Evolutionary conservation across 2,797 vertebrate species (phyloP), one percentile per base, ranked within the genome.

Genomic region (Sebastes trivittatus): DNA sequence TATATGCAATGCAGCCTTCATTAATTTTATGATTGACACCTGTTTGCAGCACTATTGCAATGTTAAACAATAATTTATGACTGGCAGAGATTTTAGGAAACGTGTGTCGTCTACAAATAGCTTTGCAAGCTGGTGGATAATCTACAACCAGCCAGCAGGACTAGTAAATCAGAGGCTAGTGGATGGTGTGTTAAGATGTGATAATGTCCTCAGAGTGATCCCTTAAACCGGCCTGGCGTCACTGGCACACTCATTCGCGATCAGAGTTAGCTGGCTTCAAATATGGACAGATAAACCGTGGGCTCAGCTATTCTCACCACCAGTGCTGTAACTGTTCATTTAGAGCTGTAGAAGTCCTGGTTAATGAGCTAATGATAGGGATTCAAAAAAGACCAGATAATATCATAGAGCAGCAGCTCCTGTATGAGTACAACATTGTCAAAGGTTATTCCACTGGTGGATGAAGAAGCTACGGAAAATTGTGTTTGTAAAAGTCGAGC

Each of bases 141-240:
- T 89, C 87, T 82, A 67, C 23, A 61, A 65, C 49, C 55, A 86
- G 54, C 38, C 55, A 36, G 10, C 68, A 81, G 42, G 83, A 83
- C 76, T 18, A 65, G 72, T 81, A 88, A 88, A 11, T 84, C 81
- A 85, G 80, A 91, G 93, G 93, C 88, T 92, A 88, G 52, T n/a
- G 63, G 9, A 61, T 46, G 25, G 27, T 77, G 71, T 66, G 73
- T 82, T 87, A 85, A 83, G 72, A 77, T 85, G 78, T 77, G 62
- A 58, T 85, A 77, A 90, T 83, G 82, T 75, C 81, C 68, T 88
- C 83, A 87, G 79, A 85, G n/a, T 78, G 81, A 92, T 91, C 92
- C 74, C 38, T 88, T 92, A 86, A 93, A 92, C 82, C 55, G 38
- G 61, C 23, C 75, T 78, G 64, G 60, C 56, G 75, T 91, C 85